A percentile compares a stretch with the other conserved stretches of the same genome.
phyloP scores from a whole-genome alignment of 2,797 vertebrate genomes.

The Chiloscyllium punctatum region DNA sequence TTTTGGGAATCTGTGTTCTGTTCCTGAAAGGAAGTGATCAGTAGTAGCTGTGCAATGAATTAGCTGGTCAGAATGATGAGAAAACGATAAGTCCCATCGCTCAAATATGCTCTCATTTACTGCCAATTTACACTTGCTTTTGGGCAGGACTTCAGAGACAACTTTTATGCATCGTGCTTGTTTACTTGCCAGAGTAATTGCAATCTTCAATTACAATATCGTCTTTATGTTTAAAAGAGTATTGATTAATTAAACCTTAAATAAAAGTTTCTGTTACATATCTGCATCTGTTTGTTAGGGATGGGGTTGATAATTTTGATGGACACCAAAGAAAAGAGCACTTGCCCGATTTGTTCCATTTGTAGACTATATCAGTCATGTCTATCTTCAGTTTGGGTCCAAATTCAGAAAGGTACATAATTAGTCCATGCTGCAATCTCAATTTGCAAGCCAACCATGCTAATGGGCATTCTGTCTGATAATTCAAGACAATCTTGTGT shows the following conservation, averaged over 20 bases:
- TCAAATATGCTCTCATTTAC: background rate
- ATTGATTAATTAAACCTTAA: background rate
- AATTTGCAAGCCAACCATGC: background rate
- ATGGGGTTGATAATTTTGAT: background rate
- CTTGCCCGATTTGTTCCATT: background rate
- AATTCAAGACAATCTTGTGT: background rate
- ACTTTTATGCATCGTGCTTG: background rate
- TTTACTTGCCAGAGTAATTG: background rate
- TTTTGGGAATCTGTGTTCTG: background rate
- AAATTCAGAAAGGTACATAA: background rate
- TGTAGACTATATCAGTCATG: background rate
- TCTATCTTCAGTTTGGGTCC: background rate
- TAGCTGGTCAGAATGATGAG: background rate
- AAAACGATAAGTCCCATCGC: background rate
- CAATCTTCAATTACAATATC: background rate
- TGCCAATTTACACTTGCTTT: background rate
- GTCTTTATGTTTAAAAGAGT: background rate
- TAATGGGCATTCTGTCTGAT: background rate
- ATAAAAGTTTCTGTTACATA: background rate
- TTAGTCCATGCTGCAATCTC: background rate
- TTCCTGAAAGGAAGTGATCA: background rate
- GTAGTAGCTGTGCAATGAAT: background rate
- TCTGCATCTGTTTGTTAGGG: background rate
- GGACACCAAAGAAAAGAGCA: background rate
- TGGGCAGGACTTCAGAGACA: background rate